A percentile compares a stretch with the other conserved stretches of the same genome.
Conservation (phyloP, 1,140 invertebrate genomes). For the Bombus difficillimus region DNA sequence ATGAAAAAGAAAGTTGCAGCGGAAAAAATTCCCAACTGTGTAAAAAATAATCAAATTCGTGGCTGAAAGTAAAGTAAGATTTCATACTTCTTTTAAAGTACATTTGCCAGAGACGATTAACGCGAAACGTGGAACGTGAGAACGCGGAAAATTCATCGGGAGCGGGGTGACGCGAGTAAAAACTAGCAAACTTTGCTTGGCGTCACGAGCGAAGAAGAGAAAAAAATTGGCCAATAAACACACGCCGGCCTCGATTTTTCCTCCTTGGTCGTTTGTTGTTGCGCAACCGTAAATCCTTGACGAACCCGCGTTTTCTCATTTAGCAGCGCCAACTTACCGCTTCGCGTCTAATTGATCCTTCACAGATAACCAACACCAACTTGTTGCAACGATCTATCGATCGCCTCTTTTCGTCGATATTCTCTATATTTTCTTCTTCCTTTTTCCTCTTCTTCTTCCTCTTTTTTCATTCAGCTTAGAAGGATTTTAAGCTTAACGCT, state of each 20-base stretch:
- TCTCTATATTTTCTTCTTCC: neutral
- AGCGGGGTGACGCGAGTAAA: neutral
- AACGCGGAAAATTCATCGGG: neutral
- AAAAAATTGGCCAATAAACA: conserved; percentile 36
- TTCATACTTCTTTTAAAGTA: neutral
- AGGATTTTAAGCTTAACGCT: neutral
- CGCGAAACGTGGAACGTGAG: neutral
- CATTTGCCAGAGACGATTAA: neutral
- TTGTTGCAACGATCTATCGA: conserved; percentile 29
- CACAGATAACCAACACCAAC: neutral
- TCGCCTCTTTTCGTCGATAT: conserved; percentile 7
- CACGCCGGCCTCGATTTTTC: conserved; percentile 55
- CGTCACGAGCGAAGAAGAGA: neutral
- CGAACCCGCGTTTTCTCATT: conserved; percentile 50
- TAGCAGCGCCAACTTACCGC: conserved; percentile 54
- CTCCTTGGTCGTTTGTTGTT: conserved; percentile 31
- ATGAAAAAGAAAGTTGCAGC: neutral
- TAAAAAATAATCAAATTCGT: neutral
- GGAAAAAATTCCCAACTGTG: neutral
- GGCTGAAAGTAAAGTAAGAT: neutral
- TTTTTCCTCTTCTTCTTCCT: neutral
- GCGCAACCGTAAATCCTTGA: conserved; percentile 58
- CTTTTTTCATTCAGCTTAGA: neutral
- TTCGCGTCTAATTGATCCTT: conserved; percentile 54
- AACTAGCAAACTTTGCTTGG: neutral